Base-by-base conservation (phyloP, 2,797 vertebrate species). In the Phalloptychus januarius region DNA sequence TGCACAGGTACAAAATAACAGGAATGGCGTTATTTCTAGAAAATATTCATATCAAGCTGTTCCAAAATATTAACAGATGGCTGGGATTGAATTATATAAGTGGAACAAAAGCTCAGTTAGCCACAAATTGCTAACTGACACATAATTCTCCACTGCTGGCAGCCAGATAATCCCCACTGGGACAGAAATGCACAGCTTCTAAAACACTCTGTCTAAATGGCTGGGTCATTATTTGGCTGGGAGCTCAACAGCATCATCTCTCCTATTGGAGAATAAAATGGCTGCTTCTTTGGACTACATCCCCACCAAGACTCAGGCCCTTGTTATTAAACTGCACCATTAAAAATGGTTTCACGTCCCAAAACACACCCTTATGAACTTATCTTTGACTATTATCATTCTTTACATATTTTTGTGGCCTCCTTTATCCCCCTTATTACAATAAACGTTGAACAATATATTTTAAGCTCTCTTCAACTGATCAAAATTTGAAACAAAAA, bases 201-300 rank as follows among this genome's bases (percentile, higher is more conserved):
- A 8, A 79, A 83, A 79, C 67, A 77, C 0, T 58, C 73, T 78
- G 79, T 79, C 76, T 85, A 74, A 87, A 89, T 13, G n/a, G 25
- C 74, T 25, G 58, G 52, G 28, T 31, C 69, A 81, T 87, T 23
- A 79, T 86, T 86, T 89, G 80, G 73, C 84, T 91, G 38, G 25
- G 79, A 63, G 56, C 79, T 54, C 77, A 76, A 71, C 85, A 85
- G 33, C 61, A 65, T 50, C 86, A 80, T 85, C 86, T 31, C 71
- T 78, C 72, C 77, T 83, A 79, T 86, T 86, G 85, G 83, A 63
- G 79, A 78, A 72, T 88, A 91, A 94, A 91, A 94, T 94, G 95
- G 93, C 93, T 92, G 92, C 91, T 91, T 86, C 83, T 87, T 83
- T 25, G 23, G 76, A 72, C 82, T 87, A 76, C 86, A 83, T 78